phyloP scores from a whole-genome alignment of 2,113 vertebrate genomes.

The Periophthalmus modestus region DNA sequence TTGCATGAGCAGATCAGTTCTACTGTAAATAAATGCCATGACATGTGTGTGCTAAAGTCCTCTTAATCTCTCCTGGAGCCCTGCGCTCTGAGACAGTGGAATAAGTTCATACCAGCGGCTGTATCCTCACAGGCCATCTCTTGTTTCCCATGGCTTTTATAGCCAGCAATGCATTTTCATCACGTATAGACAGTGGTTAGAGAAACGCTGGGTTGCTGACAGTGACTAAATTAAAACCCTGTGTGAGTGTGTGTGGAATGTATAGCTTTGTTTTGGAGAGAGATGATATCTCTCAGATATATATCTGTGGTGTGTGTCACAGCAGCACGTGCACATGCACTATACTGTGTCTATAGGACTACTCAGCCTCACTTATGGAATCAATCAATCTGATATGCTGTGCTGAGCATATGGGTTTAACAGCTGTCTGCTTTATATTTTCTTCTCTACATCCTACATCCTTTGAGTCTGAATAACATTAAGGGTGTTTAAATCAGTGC shows the following conservation, averaged over 20 bases:
- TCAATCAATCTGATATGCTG: slow-evolving; percentile 16
- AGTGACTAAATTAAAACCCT: slow-evolving; percentile 59
- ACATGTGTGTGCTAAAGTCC: slow-evolving; percentile 10
- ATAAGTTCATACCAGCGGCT: slow-evolving; percentile 36
- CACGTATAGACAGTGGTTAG: slow-evolving; percentile 56
- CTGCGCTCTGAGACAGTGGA: slow-evolving; percentile 14
- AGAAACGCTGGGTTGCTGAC: slow-evolving; percentile 58
- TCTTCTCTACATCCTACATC: neutral
- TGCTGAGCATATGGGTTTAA: slow-evolving; percentile 19
- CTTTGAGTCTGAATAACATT: neutral
- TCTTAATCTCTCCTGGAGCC: slow-evolving; percentile 34
- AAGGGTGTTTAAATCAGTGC: neutral
- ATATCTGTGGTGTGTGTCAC: slow-evolving; percentile 6
- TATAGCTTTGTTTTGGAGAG: slow-evolving; percentile 29
- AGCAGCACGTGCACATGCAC: slow-evolving; percentile 20
- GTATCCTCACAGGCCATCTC: slow-evolving; percentile 40
- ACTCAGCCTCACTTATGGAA: slow-evolving; percentile 24
- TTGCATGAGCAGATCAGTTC: slow-evolving; percentile 22
- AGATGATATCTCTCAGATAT: slow-evolving; percentile 28
- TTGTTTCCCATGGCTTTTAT: slow-evolving; percentile 57
- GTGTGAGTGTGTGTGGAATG: slow-evolving; percentile 48
- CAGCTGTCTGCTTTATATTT: slow-evolving; percentile 9
- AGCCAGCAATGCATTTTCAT: slow-evolving; percentile 49
- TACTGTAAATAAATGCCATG: slow-evolving; percentile 27
- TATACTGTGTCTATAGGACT: slow-evolving; percentile 16